Evolutionary conservation across 2,888 invertebrate genomes (phyloP), one percentile per base, ranked within the genome.

Genomic region (Agriotes lineatus): DNA sequence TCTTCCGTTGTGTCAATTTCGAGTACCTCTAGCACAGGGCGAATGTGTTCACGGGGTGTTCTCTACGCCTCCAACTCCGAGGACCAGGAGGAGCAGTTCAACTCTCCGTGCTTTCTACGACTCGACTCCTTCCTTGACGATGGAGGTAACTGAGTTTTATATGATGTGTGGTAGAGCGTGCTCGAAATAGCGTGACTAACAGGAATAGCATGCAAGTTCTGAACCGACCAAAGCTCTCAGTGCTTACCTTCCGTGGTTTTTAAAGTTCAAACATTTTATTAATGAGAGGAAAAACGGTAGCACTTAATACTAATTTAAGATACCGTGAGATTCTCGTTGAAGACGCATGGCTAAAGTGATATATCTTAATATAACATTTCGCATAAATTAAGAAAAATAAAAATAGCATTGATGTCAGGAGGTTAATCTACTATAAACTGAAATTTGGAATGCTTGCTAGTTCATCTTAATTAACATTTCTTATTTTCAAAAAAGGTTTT

Each of bases 41-140:
- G 58, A 73, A 83, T 83, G 83, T 80, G 82, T 76, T 83, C 81
- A 3, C 75, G 82, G 16, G 82, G 82, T 65, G 76, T 82, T 14
- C 78, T 81, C 69, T 50, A 79, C 44, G 67, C 77, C 3, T 75
- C 42, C 74, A 9, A 10, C 57, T 70, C 65, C n/a, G 75, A 78
- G n/a, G 79, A 80, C 45, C 77, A 75, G 22, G 56, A 77, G 6
- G 70, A 67, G 20, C 63, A 63, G 20, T 72, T 80, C 7, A 79
- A 80, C 70, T 77, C 78, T n/a, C 81, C 81, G 1, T 77, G 76
- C 65, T 80, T 76, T 72, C 70, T 83, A 19, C 76, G 79, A 67
- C 76, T 82, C 10, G 78, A 82, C 72, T 82, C 82, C 2, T 83
- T 82, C 67, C 76, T 83, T 3, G 82, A 82, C 67, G 81, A 79